These are phyloP conservation scores for Erebia palarica DNA, from an alignment of 2,888 invertebrate genomes.

Conservation along the genomic window DNA sequence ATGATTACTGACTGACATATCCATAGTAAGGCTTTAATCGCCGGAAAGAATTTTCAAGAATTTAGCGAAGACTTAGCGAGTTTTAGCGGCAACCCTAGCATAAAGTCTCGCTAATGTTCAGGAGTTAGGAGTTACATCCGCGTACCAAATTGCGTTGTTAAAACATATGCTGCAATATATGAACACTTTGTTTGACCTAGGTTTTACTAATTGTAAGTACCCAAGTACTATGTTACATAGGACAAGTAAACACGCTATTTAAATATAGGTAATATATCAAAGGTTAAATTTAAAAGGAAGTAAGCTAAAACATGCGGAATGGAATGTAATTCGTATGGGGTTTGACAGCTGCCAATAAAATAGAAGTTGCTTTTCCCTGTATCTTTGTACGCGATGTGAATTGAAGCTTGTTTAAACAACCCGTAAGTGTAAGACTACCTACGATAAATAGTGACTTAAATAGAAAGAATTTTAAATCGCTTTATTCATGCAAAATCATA, in stretches of 20 bases:
- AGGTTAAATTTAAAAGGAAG: not conserved
- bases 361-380: too few species aligned
- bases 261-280: not conserved
- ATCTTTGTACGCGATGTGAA: too few species aligned
- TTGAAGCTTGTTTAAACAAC: too few species aligned
- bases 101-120: conserved; percentile 6
- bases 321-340: too few species aligned
- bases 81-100: conserved; percentile 2
- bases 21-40: too few species aligned
- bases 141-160: conserved; percentile 10
- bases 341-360: too few species aligned
- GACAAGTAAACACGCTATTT: not conserved
- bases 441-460: too few species aligned
- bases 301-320: not conserved
- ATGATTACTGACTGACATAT: too few species aligned
- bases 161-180: conserved; percentile 14
- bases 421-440: too few species aligned
- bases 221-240: not conserved
- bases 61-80: not conserved
- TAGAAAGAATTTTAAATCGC: too few species aligned
- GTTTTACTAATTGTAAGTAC: not conserved
- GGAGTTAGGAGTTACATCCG: conserved; percentile 10
- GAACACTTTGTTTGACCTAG: not conserved
- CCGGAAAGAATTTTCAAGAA: too few species aligned
- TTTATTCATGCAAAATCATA: too few species aligned